Evolutionary conservation across 2,113 vertebrate species (phyloP), one percentile per base, ranked within the genome.

Genomic region (Sturnira hondurensis): DNA sequence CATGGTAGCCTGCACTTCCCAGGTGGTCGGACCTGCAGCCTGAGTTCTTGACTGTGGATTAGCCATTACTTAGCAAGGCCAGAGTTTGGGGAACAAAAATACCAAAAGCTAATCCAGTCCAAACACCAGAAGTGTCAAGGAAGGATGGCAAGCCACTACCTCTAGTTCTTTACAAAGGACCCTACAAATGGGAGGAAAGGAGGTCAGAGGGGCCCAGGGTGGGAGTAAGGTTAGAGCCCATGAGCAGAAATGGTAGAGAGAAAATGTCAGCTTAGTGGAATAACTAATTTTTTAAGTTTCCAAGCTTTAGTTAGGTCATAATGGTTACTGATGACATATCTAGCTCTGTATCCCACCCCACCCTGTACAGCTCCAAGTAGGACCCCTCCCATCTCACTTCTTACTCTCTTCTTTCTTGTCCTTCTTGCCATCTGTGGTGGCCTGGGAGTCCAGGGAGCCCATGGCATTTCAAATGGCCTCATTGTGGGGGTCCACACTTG

Each of bases 1-100:
- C 41, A 4, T 2, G 1, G 70, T 24, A 26, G 3, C 26, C 77
- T 22, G 16, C 10, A 7, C 2, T 0, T 17, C 47, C 52, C 6
- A 28, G 2, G 12, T 26, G 31, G 12, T 77, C 74, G 26, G 16
- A 33, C 38, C 43, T 36, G 58, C 41, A 33, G 4, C 17, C 31
- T 78, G 36, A 94, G 41, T 5, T 50, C 19, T 63, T 54, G 41
- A 91, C 47, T 54, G 45, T 41, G 14, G 54, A 58, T 68, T 71
- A 45, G 22, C 20, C 28, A 14, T 50, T 80, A 38, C 73, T 68
- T 26, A 28, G 33, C 26, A 81, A 58, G 38, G 13, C 41, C 24
- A 28, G 31, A 63, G 8, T 10, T 86, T 73, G 41, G 47, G n/a
- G 28, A 22, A 56, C n/a, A 81, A 63, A 83, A 80, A 36, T 52